Conservation (phyloP, 2,797 vertebrate species). For the Leuciscus waleckii region DNA sequence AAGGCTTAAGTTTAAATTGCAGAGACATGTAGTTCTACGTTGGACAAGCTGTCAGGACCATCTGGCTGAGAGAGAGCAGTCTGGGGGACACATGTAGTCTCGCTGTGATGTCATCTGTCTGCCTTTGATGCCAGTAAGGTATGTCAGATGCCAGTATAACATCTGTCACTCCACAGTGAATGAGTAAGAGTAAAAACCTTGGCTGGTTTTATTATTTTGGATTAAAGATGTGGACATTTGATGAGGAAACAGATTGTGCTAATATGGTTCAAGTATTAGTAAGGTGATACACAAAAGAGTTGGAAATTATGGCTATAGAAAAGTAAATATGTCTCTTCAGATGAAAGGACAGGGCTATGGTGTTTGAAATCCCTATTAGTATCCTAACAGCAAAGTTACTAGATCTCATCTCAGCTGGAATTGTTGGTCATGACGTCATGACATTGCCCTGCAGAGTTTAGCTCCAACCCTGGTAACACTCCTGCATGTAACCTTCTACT, state of each 20-base stretch:
- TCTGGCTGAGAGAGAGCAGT: conserved; percentile 59
- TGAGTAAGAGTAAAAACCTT: background rate
- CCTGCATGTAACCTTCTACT: too few species aligned
- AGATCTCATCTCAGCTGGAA: background rate
- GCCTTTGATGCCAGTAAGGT: conserved; percentile 44
- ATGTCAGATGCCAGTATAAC: background rate
- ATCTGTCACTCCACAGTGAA: conserved; percentile 27
- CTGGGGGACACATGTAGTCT: conserved; percentile 54
- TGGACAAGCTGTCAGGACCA: conserved; percentile 67
- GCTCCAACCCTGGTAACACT: background rate
- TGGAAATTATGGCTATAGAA: background rate
- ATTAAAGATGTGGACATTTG: background rate
- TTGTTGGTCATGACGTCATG: too few species aligned
- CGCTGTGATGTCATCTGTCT: conserved; percentile 62
- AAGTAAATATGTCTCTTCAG: background rate
- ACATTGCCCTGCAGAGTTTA: background rate
- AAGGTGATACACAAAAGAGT: background rate
- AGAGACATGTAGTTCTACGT: conserved; percentile 47
- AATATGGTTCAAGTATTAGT: conserved; percentile 12
- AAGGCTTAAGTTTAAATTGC: conserved; percentile 20
- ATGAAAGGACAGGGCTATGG: background rate
- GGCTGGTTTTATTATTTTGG: background rate
- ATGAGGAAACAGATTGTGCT: background rate
- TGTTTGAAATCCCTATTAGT: background rate
- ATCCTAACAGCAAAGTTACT: background rate